These are phyloP conservation scores for Hetaerina titia DNA, from an alignment of 2,888 invertebrate species.

Conservation along the genomic window DNA sequence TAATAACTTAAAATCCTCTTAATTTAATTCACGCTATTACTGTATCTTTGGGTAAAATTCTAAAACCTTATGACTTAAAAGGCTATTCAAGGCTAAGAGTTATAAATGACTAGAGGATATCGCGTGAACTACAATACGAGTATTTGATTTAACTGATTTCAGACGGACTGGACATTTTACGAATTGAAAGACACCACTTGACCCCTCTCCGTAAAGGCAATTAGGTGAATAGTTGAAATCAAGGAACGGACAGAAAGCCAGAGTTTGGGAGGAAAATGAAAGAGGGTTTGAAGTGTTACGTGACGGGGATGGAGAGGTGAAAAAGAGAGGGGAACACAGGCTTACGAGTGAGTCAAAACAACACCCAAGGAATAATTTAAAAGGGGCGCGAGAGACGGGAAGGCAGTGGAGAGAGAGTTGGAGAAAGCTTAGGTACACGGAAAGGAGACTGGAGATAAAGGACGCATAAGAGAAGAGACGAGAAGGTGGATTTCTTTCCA, in stretches of 20 bases:
- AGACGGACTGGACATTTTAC: not conserved
- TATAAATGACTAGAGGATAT: not conserved
- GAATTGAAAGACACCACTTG: not conserved
- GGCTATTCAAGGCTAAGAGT: too few species aligned
- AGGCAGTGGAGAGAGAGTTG: not conserved
- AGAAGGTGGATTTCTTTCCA: not conserved
- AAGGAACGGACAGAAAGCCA: not conserved
- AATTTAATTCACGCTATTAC: too few species aligned
- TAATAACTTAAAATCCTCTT: too few species aligned
- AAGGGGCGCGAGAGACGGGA: not conserved
- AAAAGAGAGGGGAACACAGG: not conserved
- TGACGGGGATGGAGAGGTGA: not conserved
- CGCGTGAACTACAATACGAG: not conserved
- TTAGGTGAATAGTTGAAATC: not conserved
- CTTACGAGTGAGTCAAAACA: not conserved
- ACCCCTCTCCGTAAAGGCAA: not conserved
- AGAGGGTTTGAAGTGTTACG: not conserved
- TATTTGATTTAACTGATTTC: not conserved
- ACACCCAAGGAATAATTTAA: not conserved
- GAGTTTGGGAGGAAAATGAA: not conserved
- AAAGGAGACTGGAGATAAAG: not conserved
- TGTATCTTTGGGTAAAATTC: too few species aligned
- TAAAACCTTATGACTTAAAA: too few species aligned
- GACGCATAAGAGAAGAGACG: not conserved
- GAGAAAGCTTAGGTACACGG: not conserved